Evolutionary conservation across 2,797 vertebrate genomes (phyloP).

Genomic region (Monodelphis domestica): DNA sequence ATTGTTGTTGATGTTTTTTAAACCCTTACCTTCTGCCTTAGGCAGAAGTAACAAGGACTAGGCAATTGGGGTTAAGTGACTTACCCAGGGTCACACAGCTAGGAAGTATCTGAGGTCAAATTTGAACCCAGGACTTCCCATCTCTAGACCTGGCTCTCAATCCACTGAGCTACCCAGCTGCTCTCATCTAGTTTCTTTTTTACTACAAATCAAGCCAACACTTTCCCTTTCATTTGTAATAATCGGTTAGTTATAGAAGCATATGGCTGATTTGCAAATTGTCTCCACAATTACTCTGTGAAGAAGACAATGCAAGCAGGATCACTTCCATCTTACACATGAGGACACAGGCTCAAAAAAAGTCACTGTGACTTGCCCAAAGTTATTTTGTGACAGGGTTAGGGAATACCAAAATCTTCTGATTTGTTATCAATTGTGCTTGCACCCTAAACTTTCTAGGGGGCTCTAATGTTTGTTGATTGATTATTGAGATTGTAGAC

Average conservation of each 20-base stretch:
- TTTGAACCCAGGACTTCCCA: no score
- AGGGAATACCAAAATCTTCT: neutral
- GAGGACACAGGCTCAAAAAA: slow-evolving; percentile 1
- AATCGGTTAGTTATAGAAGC: neutral
- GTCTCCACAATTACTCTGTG: neutral
- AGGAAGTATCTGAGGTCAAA: no score
- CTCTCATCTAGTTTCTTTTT: neutral
- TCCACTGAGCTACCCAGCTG: no score
- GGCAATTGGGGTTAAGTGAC: no score
- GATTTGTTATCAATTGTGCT: neutral
- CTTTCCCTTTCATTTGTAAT: neutral
- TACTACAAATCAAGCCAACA: neutral
- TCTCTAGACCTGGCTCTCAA: no score
- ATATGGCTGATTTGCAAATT: neutral
- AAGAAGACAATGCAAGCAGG: neutral
- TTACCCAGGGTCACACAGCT: no score
- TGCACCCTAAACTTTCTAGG: neutral
- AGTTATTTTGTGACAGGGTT: neutral
- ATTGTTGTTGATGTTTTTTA: no score
- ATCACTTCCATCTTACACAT: neutral
- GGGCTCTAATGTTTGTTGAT: neutral
- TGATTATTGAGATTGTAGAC: neutral
- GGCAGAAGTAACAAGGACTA: no score
- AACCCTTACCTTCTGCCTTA: no score
- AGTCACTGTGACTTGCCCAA: neutral